Percentiles rank a stretch among this genome's conserved stretches.
These are phyloP conservation scores for Drosophila mojavensis DNA, from an alignment of 1,140 invertebrate species.

Conservation along the genomic window DNA sequence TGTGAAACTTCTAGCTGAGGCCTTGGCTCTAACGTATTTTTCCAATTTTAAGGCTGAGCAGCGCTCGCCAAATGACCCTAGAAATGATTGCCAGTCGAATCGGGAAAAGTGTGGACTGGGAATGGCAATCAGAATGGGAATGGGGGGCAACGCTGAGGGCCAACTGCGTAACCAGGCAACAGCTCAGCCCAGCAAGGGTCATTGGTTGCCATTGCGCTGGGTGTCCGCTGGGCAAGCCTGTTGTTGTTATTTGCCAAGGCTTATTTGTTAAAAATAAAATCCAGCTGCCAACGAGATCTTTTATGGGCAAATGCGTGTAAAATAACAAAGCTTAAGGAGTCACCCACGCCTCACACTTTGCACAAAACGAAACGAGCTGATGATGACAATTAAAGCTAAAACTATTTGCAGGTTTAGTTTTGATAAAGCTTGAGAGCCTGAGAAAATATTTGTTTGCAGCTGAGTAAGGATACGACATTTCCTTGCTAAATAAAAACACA, in stretches of 20 bases:
- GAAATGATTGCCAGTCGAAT: slow-evolving; percentile 73
- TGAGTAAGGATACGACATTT: no score
- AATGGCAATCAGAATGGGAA: background rate
- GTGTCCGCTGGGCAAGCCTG: slow-evolving; percentile 8
- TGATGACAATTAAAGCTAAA: no score
- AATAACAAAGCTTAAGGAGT: slow-evolving; percentile 62
- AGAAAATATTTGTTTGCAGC: no score
- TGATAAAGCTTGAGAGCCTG: no score
- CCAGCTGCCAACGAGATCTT: slow-evolving; percentile 69
- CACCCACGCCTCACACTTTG: slow-evolving; percentile 1
- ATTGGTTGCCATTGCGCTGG: slow-evolving; percentile 50
- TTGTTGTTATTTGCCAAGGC: slow-evolving; percentile 70
- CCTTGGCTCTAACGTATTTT: slow-evolving; percentile 65
- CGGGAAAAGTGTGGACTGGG: slow-evolving; percentile 3
- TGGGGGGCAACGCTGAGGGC: background rate
- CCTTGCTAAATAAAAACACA: no score
- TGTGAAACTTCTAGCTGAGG: background rate
- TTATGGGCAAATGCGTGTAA: slow-evolving; percentile 71
- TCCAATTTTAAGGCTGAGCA: slow-evolving; percentile 82
- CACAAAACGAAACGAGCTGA: background rate
- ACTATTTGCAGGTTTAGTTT: no score
- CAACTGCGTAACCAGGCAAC: slow-evolving; percentile 69
- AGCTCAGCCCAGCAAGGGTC: slow-evolving; percentile 48
- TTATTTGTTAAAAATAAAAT: slow-evolving; percentile 82
- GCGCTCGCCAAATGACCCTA: slow-evolving; percentile 77